These are phyloP conservation scores for Ethmia dodecea DNA, from an alignment of 2,888 invertebrate species.

Conservation along the genomic window DNA sequence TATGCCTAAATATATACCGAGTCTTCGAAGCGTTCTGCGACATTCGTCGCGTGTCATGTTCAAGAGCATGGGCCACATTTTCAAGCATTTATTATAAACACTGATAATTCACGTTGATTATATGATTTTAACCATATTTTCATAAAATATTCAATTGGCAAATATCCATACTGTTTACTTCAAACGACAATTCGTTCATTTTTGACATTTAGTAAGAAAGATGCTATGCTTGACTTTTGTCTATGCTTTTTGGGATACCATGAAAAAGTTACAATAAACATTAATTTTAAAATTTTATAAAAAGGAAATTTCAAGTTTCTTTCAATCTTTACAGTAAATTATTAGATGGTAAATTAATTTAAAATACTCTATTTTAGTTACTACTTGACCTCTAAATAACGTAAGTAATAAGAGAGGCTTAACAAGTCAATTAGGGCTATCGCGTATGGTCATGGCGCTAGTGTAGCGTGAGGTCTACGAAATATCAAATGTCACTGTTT, in stretches of 20 bases:
- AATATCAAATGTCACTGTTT: too few relatives aligned
- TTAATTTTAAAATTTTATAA: too few relatives aligned
- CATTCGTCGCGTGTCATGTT: slow-evolving; percentile 94
- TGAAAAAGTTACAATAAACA: too few relatives aligned
- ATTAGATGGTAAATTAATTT: too few relatives aligned
- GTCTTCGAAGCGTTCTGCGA: slow-evolving; percentile 89
- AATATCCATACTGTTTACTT: slow-evolving; percentile 79
- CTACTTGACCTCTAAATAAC: too few relatives aligned
- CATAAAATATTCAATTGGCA: slow-evolving; percentile 69
- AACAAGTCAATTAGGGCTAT: too few relatives aligned
- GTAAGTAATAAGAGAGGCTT: too few relatives aligned
- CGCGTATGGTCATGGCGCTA: too few relatives aligned
- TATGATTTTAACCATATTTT: slow-evolving; percentile 66
- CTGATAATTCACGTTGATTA: slow-evolving; percentile 47
- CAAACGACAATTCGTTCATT: slow-evolving; percentile 75
- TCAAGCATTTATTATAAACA: slow-evolving; percentile 45
- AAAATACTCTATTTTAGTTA: too few relatives aligned
- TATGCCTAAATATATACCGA: slow-evolving; percentile 82
- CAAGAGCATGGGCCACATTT: slow-evolving; percentile 82
- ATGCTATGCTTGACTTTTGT: slow-evolving; percentile 50
- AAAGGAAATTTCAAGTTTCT: too few relatives aligned
- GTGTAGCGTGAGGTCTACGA: too few relatives aligned
- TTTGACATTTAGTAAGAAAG: slow-evolving; percentile 62
- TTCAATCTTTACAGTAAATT: too few relatives aligned
- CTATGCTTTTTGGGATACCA: slow-evolving; percentile 45